phyloP scores from a whole-genome alignment of 1,140 invertebrate species.

The Notospermus geniculatus region DNA sequence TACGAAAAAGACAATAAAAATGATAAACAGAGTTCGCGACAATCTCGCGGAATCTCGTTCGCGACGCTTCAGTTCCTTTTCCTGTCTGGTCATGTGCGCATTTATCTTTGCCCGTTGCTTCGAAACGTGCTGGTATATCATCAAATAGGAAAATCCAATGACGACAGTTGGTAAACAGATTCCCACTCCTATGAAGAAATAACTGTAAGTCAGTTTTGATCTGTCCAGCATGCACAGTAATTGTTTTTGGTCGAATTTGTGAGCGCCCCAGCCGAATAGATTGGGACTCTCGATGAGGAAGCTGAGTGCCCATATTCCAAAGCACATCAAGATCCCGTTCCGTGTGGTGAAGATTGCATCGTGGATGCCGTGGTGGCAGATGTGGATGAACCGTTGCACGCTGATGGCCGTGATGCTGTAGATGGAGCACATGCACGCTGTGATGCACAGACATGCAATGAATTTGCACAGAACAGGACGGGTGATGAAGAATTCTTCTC shows the following conservation, averaged over 20 bases:
- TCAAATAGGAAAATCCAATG: background rate
- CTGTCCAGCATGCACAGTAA: slow-evolving; percentile 20
- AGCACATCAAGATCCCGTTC: slow-evolving; percentile 20
- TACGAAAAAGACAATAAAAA: slow-evolving; percentile 16
- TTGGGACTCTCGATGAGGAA: slow-evolving; percentile 22
- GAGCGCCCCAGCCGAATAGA: slow-evolving; percentile 18
- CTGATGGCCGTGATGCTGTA: slow-evolving; percentile 23
- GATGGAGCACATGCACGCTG: slow-evolving; percentile 21
- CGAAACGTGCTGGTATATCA: background rate
- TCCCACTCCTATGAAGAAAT: slow-evolving; percentile 17
- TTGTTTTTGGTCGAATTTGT: slow-evolving; percentile 23
- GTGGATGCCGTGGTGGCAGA: slow-evolving; percentile 19
- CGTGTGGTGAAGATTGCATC: slow-evolving; percentile 14
- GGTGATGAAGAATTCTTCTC: slow-evolving; percentile 16
- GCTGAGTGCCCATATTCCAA: slow-evolving; percentile 18
- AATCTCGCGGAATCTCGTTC: background rate
- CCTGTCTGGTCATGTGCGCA: background rate
- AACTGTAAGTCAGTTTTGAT: slow-evolving; percentile 11
- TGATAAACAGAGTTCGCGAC: slow-evolving; percentile 17
- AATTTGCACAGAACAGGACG: slow-evolving; percentile 19
- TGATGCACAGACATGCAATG: slow-evolving; percentile 20
- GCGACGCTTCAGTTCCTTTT: slow-evolving; percentile 1
- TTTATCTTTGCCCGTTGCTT: slow-evolving; percentile 3
- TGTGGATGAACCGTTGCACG: slow-evolving; percentile 21
- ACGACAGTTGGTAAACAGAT: background rate